Percentiles rank a stretch among this genome's conserved stretches.
phyloP scores from a whole-genome alignment of 2,888 invertebrate species.

The Trichopria drosophilae region DNA sequence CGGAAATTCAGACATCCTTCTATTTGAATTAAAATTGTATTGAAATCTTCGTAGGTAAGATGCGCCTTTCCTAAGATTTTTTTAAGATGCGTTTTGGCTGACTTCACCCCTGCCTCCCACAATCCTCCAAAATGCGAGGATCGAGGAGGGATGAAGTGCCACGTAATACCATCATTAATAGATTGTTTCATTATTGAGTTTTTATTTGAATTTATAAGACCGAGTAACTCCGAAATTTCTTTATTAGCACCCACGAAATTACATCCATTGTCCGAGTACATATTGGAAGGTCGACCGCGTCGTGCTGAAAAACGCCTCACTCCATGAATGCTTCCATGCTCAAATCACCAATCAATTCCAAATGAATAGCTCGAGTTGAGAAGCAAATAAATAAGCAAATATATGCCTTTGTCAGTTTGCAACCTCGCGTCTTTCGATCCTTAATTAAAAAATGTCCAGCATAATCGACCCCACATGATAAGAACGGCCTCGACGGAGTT shows the following conservation, averaged over 20 bases:
- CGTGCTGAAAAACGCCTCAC: too few species aligned
- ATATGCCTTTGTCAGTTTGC: neutral
- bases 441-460: constrained; percentile 7
- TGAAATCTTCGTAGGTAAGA: constrained; percentile 41
- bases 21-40: constrained; percentile 38
- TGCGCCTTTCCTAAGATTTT: constrained; percentile 32
- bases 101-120: constrained; percentile 43
- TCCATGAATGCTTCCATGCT: too few species aligned
- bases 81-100: constrained; percentile 40
- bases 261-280: too few species aligned
- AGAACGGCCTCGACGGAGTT: constrained; percentile 14
- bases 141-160: constrained; percentile 42
- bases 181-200: too few species aligned
- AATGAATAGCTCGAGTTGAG: constrained; percentile 9
- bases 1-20: constrained; percentile 41
- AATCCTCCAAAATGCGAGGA: constrained; percentile 42
- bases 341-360: neutral
- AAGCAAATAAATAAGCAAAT: constrained; percentile 5
- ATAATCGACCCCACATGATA: constrained; percentile 10
- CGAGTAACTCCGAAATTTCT: too few species aligned
- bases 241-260: too few species aligned
- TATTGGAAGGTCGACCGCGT: too few species aligned
- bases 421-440: neutral
- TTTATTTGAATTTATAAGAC: too few species aligned
- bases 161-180: too few species aligned